A percentile compares a stretch with the other conserved stretches of the same genome.
phyloP scores from a whole-genome alignment of 2,888 invertebrate species.

The Griposia aprilina region DNA sequence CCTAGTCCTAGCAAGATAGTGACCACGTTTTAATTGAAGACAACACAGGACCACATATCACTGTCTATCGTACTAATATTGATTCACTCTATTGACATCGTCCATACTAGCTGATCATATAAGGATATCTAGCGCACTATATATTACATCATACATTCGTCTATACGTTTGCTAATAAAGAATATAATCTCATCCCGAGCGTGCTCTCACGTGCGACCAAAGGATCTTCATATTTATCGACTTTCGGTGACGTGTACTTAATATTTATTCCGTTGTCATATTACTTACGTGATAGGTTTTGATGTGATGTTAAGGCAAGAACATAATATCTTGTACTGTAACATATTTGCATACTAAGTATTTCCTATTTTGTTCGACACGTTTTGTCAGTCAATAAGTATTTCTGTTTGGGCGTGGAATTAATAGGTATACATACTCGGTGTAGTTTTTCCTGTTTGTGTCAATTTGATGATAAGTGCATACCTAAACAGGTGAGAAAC shows the following conservation, averaged over 20 bases:
- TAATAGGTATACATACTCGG: neutral
- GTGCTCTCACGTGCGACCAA: constrained; percentile 51
- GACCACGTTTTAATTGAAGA: neutral
- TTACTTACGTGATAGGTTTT: constrained; percentile 54
- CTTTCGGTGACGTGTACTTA: constrained; percentile 29
- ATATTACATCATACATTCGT: constrained; percentile 4
- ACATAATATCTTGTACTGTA: constrained; percentile 24
- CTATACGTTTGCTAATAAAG: constrained; percentile 40
- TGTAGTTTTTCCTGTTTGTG: neutral
- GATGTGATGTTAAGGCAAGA: constrained; percentile 23
- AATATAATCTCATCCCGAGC: constrained; percentile 41
- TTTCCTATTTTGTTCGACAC: constrained; percentile 29
- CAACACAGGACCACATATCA: too few species aligned
- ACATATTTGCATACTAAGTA: constrained; percentile 48
- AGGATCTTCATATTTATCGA: constrained; percentile 61
- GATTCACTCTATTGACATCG: constrained; percentile 3
- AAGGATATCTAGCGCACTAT: constrained; percentile 3
- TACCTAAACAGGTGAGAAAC: neutral
- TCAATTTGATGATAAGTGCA: neutral
- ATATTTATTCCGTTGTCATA: constrained; percentile 60
- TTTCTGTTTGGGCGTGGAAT: neutral
- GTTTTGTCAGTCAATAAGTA: constrained; percentile 5
- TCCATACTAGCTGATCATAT: neutral
- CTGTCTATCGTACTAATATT: neutral
- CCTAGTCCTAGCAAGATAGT: neutral